These are phyloP conservation scores for Hypothenemus hampei DNA, from an alignment of 1,140 invertebrate genomes.

Conservation along the genomic window DNA sequence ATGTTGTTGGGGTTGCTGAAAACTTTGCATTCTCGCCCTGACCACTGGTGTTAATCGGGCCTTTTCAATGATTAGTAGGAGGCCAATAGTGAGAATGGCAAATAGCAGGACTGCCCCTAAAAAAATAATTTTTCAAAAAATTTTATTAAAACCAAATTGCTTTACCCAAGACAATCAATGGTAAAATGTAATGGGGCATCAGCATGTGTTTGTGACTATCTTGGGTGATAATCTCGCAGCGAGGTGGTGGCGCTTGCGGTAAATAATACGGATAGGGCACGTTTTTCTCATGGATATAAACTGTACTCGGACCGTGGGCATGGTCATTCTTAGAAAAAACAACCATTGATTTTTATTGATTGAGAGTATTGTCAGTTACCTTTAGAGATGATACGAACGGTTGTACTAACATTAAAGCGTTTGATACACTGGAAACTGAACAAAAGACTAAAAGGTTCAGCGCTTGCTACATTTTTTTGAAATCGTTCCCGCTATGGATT, in stretches of 20 bases:
- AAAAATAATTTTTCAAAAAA: neutral
- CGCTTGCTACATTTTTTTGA: too few relatives aligned
- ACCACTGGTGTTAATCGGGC: slow-evolving; percentile 4
- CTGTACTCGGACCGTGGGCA: neutral
- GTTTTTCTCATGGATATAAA: slow-evolving; percentile 5
- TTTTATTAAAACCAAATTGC: neutral
- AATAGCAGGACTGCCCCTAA: slow-evolving; percentile 5
- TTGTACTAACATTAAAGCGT: too few relatives aligned
- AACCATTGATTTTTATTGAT: too few relatives aligned
- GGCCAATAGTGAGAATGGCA: slow-evolving; percentile 1
- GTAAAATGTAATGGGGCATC: neutral
- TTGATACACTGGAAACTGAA: too few relatives aligned
- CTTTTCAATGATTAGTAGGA: neutral
- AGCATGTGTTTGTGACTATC: neutral
- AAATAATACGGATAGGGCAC: slow-evolving; percentile 5
- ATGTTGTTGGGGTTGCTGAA: neutral
- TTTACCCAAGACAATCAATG: slow-evolving; percentile 3
- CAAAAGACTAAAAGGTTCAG: too few relatives aligned
- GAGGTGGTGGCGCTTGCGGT: neutral
- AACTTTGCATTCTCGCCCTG: neutral
- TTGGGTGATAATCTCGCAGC: neutral
- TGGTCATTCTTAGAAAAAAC: neutral
- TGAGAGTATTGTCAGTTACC: too few relatives aligned
- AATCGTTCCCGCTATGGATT: too few relatives aligned
- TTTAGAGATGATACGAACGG: too few relatives aligned